These are phyloP conservation scores for Tenthredo amoena DNA, from an alignment of 2,888 invertebrate genomes.

Conservation along the genomic window DNA sequence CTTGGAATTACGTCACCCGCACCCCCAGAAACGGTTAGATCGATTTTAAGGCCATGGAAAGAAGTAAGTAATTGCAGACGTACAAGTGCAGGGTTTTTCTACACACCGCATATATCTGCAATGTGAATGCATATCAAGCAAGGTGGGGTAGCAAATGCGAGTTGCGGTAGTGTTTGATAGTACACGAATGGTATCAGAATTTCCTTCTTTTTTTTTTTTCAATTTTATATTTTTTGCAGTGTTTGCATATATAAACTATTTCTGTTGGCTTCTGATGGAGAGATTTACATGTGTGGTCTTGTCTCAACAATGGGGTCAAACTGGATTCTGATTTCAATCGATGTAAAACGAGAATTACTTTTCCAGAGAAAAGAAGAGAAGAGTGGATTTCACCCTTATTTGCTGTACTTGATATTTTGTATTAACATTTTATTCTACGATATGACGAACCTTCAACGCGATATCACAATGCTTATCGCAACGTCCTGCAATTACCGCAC, in stretches of 20 bases:
- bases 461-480: background rate
- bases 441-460: background rate
- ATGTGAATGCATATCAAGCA: background rate
- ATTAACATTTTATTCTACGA: too few species aligned
- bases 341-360: too few species aligned
- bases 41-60: background rate
- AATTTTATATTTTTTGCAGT: background rate
- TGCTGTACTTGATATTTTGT: too few species aligned
- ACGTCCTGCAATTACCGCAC: background rate
- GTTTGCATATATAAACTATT: background rate
- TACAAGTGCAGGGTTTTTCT: background rate
- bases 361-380: too few species aligned
- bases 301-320: background rate
- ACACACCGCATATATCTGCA: background rate
- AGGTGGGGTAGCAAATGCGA: background rate
- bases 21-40: background rate
- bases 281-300: background rate
- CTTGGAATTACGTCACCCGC: constrained; percentile 2
- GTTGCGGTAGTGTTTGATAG: background rate
- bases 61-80: background rate
- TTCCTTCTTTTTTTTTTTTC: background rate
- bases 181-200: background rate
- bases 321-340: too few species aligned
- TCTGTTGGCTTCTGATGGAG: background rate
- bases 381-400: too few species aligned